Evolutionary conservation across 2,888 invertebrate genomes (phyloP), one percentile per base, ranked within the genome.

Genomic region (Cephus pulcher): DNA sequence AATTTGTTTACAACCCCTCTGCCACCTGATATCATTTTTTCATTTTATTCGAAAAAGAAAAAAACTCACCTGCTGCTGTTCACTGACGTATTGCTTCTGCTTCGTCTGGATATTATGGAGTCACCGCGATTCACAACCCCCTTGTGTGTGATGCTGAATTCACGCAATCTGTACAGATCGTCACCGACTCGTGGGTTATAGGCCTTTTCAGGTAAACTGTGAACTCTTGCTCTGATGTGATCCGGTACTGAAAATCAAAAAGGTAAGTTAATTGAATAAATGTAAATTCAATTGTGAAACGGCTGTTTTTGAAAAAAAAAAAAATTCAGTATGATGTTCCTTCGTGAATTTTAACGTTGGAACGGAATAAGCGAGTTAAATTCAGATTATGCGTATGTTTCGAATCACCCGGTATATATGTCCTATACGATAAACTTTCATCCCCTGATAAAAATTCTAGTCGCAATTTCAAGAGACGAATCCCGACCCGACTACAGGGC

Each of bases 111-210:
- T 90, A 97, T 96, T 86, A 97, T 96, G 78, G 96, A 96, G 92
- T 97, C 97, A 0, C 97, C 97, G 84, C 97, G 96, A 92, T 97
- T 97, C 84, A 97, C 96, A 40, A 97, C 96, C 0, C 97, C 97
- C 91, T 97, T 97, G 89, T 96, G 96, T 76, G 96, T 96, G 89
- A 97, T 97, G 90, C 96, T 96, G 93, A 97, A 97, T 79, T 95
- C 97, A 1, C 97, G 92, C 80, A 97, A 93, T 40, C 97, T 94
- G 92, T 97, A 97, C 78, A 97, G 93, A 92, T 97, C 97, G 87
- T 97, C 97, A 73, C 96, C 96, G 30, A 95, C 93, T 1, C 96
- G 94, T 30, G 97, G 97, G 92, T 97, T 97, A 93, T 96, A 96
- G 0, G 96, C 95, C 89, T 97, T 96, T 92, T 97, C 97, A 0